A percentile compares a stretch with the other conserved stretches of the same genome.
Conservation (phyloP, 2,113 vertebrate species). For the Ictalurus furcatus region DNA sequence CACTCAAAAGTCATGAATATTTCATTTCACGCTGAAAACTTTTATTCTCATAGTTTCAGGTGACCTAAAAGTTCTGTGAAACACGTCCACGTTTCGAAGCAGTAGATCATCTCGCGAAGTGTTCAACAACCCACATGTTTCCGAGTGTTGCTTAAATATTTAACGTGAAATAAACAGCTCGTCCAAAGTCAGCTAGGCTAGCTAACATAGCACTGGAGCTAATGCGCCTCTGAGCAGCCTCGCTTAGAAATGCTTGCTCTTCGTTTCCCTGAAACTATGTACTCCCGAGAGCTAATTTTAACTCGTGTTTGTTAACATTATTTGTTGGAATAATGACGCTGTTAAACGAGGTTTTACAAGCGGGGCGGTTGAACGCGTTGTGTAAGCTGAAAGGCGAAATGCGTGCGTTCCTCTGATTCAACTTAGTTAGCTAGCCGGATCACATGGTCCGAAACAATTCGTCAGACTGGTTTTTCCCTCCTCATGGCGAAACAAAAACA, state of each 20-base stretch:
- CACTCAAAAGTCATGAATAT: not conserved
- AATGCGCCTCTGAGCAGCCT: constrained; percentile 39
- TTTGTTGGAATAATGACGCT: not conserved
- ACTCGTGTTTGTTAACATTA: no score
- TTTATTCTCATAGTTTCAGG: not conserved
- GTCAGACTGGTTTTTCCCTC: not conserved
- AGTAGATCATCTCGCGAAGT: not conserved
- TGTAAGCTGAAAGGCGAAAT: constrained; percentile 24
- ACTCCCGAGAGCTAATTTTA: not conserved
- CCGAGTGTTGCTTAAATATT: not conserved
- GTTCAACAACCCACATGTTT: not conserved
- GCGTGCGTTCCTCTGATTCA: constrained; percentile 32
- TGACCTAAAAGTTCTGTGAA: not conserved
- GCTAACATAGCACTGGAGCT: constrained; percentile 8
- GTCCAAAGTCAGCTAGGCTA: not conserved
- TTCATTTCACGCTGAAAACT: not conserved
- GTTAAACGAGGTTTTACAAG: not conserved
- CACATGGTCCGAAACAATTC: constrained; percentile 52
- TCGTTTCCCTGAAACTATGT: not conserved
- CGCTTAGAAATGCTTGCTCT: not conserved
- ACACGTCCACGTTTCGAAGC: not conserved
- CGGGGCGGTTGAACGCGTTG: not conserved
- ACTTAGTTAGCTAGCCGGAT: constrained; percentile 48
- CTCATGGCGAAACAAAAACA: not conserved
- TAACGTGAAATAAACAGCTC: not conserved